Conservation (phyloP, 2,797 vertebrate genomes). For the Smutsia gigantea region DNA sequence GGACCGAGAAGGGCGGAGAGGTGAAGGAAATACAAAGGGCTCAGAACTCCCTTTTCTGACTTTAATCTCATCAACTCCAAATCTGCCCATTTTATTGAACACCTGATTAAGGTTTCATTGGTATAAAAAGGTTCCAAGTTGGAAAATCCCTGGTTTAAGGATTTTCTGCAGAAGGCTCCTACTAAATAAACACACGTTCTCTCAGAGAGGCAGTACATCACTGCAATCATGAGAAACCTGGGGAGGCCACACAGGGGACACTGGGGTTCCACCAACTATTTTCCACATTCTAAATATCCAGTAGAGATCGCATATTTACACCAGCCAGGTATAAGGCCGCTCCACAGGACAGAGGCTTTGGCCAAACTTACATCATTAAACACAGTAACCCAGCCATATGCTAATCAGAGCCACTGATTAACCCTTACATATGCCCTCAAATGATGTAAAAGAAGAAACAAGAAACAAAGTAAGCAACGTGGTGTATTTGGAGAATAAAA, state of each 20-base stretch:
- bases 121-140: neutral
- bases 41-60: neutral
- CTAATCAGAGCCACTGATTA: neutral
- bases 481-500: conserved; percentile 14
- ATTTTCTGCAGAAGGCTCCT: neutral
- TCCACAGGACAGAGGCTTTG: neutral
- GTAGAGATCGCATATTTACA: neutral
- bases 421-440: neutral
- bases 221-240: neutral
- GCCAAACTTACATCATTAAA: neutral
- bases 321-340: neutral
- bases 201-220: neutral
- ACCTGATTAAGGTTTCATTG: conserved; percentile 2
- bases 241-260: neutral
- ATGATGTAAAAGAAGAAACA: conserved; percentile 35
- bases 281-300: neutral
- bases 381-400: neutral
- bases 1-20: too few relatives aligned
- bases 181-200: neutral
- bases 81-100: neutral
- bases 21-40: neutral
- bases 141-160: neutral
- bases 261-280: neutral
- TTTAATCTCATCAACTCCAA: neutral
- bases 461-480: neutral